Percentiles rank a stretch among this genome's conserved stretches.
Evolutionary conservation across 2,888 invertebrate genomes (phyloP).

Genomic region (Harpalus rubripes): DNA sequence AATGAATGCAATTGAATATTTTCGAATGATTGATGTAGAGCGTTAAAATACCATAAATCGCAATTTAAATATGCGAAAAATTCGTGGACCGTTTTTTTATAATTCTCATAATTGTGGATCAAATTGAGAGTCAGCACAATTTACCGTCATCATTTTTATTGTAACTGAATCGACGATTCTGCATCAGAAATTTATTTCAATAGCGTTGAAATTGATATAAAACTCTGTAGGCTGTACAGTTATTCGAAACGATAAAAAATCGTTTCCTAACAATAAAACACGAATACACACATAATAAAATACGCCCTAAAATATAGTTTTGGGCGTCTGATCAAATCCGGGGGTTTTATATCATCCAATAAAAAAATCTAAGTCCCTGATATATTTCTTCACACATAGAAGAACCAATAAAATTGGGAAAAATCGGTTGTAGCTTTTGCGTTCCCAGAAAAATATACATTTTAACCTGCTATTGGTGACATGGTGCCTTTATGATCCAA

Average conservation of each 20-base stretch:
- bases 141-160: neutral
- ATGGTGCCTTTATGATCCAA: too few species aligned
- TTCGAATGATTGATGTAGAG: neutral
- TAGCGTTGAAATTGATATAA: conserved; percentile 53
- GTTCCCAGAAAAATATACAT: neutral
- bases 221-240: neutral
- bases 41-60: neutral
- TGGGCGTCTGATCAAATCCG: conserved; percentile 32
- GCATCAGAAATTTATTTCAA: neutral
- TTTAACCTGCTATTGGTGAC: too few species aligned
- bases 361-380: conserved; percentile 51
- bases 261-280: conserved; percentile 45
- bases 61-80: neutral
- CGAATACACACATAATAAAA: conserved; percentile 58
- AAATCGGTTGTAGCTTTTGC: neutral
- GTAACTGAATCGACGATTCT: neutral
- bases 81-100: neutral
- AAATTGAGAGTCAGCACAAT: conserved; percentile 6
- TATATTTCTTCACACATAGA: conserved; percentile 52
- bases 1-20: neutral
- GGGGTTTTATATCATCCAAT: conserved; percentile 55
- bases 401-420: conserved; percentile 25
- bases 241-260: conserved; percentile 28
- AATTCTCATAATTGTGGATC: neutral
- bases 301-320: conserved; percentile 47